phyloP scores from a whole-genome alignment of 2,113 vertebrate genomes.

The Odontesthes bonariensis region DNA sequence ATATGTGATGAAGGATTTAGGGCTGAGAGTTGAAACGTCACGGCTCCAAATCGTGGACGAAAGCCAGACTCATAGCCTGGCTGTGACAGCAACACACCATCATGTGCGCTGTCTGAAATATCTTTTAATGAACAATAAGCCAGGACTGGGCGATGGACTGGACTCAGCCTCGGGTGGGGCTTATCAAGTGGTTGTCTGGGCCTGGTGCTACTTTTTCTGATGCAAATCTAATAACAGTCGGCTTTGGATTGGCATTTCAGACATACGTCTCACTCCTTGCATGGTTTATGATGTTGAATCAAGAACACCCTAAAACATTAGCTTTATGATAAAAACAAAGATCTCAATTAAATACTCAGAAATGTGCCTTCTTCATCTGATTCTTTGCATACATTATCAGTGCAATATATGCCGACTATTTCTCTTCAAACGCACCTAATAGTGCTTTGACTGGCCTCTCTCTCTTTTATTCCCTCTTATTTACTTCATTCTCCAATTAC shows the following conservation, averaged over 20 bases:
- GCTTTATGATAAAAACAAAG: background rate
- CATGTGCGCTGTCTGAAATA: no score
- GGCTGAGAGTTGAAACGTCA: no score
- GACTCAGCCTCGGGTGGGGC: background rate
- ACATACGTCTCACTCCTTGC: background rate
- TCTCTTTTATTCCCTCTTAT: background rate
- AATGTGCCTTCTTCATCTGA: conserved; percentile 20
- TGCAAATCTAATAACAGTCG: conserved; percentile 2
- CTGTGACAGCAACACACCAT: no score
- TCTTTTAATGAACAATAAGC: background rate
- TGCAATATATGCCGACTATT: conserved; percentile 39
- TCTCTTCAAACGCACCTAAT: conserved; percentile 7
- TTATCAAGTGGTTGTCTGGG: background rate
- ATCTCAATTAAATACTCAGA: conserved; percentile 5
- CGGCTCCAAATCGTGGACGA: no score
- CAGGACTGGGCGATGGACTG: background rate
- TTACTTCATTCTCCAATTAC: conserved; percentile 26
- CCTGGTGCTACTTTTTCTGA: background rate
- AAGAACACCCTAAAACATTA: background rate
- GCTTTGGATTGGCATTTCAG: conserved; percentile 49
- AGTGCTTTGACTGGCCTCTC: conserved; percentile 17
- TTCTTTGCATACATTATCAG: conserved; percentile 52
- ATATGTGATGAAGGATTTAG: no score
- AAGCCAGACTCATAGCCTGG: no score
- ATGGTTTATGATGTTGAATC: conserved; percentile 6